These are phyloP conservation scores for Pseudachorutes palmiensis DNA, from an alignment of 1,140 invertebrate genomes.

Conservation along the genomic window DNA sequence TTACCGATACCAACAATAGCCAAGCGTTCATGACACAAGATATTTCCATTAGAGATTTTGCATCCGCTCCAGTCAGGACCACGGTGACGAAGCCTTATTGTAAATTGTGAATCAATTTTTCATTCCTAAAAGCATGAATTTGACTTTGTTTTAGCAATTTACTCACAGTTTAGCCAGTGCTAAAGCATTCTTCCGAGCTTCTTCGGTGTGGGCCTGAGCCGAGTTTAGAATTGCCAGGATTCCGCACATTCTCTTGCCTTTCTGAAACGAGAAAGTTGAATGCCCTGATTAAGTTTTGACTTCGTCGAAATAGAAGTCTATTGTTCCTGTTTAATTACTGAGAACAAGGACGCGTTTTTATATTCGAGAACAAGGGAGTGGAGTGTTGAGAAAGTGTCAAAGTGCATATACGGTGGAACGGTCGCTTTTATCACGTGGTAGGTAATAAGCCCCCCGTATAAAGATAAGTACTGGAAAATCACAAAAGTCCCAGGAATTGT, in stretches of 20 bases:
- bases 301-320: neutral
- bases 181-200: slow-evolving; percentile 12
- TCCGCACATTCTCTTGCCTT: slow-evolving; percentile 17
- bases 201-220: neutral
- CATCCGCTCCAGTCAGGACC: slow-evolving; percentile 22
- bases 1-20: slow-evolving; percentile 22
- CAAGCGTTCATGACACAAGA: slow-evolving; percentile 22
- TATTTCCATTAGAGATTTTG: slow-evolving; percentile 1
- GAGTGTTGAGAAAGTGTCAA: too few relatives aligned
- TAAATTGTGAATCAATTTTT: neutral
- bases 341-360: too few relatives aligned
- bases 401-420: too few relatives aligned
- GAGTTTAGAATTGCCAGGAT: slow-evolving; percentile 22
- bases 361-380: too few relatives aligned
- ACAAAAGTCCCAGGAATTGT: too few relatives aligned
- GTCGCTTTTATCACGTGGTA: too few relatives aligned
- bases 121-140: neutral
- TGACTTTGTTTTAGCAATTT: neutral
- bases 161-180: slow-evolving; percentile 16
- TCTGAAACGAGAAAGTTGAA: neutral
- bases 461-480: too few relatives aligned
- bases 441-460: too few relatives aligned
- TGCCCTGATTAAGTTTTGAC: neutral
- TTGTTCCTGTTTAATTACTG: neutral
- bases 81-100: slow-evolving; percentile 17